Percentiles rank a stretch among this genome's conserved stretches.
Evolutionary conservation across 2,888 invertebrate species (phyloP).

Genomic region (Notodromas monacha): DNA sequence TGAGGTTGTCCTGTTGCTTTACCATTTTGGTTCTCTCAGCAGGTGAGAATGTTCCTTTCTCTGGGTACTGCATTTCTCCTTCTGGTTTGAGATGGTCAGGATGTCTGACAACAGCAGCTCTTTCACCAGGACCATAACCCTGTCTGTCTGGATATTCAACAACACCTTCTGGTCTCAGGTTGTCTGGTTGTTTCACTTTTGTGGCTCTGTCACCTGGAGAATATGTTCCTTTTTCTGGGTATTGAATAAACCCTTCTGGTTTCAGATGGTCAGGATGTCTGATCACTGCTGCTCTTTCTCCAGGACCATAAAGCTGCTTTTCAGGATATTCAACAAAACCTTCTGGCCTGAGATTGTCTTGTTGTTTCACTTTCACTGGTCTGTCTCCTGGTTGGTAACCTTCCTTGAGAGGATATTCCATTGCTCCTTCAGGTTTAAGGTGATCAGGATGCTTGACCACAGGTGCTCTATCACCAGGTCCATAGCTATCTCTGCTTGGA

Average conservation of each 20-base stretch:
- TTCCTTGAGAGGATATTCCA: slow-evolving; percentile 15
- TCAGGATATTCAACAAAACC: slow-evolving; percentile 23
- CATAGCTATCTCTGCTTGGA: too few species aligned
- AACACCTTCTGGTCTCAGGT: slow-evolving; percentile 13
- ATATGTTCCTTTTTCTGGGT: slow-evolving; percentile 6
- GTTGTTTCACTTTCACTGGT: slow-evolving; percentile 8
- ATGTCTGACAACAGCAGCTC: too few species aligned
- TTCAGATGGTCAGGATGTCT: slow-evolving; percentile 8
- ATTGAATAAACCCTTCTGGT: slow-evolving; percentile 9
- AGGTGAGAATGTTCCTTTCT: too few species aligned
- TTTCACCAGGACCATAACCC: slow-evolving; percentile 6
- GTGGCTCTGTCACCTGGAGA: slow-evolving; percentile 8
- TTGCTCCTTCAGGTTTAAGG: slow-evolving; percentile 9
- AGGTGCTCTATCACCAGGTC: too few species aligned
- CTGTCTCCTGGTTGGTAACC: slow-evolving; percentile 17
- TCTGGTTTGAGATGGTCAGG: too few species aligned
- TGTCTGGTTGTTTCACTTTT: slow-evolving; percentile 10
- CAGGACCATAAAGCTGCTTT: slow-evolving; percentile 17
- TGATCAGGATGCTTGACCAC: too few species aligned
- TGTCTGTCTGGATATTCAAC: slow-evolving; percentile 15
- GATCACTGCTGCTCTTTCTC: background rate
- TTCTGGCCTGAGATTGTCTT: slow-evolving; percentile 8
- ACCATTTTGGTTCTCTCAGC: too few species aligned
- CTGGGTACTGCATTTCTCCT: too few species aligned
- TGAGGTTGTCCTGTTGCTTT: slow-evolving; percentile 14